Percentiles rank a stretch among this genome's conserved stretches.
Evolutionary conservation across 2,888 invertebrate genomes (phyloP).

Genomic region (Anthophora plumipes): DNA sequence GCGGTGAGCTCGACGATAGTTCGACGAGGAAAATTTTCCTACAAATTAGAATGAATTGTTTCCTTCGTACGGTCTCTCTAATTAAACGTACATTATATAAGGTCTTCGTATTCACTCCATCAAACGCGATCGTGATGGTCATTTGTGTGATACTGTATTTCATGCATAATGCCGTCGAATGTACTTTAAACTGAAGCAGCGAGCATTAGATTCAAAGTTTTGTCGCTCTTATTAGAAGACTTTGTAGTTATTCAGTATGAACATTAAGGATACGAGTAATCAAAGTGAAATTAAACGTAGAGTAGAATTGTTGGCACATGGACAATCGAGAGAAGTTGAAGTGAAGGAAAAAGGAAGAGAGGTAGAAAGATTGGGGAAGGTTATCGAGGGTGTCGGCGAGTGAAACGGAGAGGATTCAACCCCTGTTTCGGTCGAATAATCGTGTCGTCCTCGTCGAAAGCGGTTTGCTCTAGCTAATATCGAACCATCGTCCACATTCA

Average conservation of each 20-base stretch:
- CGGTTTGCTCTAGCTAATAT: conserved; percentile 75
- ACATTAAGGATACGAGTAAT: background rate
- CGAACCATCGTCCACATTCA: conserved; percentile 59
- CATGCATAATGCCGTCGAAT: too few relatives aligned
- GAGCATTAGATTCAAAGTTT: too few relatives aligned
- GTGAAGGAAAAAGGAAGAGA: background rate
- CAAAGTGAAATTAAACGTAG: background rate
- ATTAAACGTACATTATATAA: background rate
- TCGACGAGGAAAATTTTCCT: background rate
- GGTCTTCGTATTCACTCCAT: too few relatives aligned
- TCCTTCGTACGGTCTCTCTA: background rate
- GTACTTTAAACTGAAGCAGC: too few relatives aligned
- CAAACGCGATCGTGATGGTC: too few relatives aligned
- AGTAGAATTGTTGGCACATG: background rate
- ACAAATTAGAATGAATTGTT: conserved; percentile 31
- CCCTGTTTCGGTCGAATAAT: conserved; percentile 73
- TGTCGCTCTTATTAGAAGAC: too few relatives aligned
- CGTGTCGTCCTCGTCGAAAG: conserved; percentile 73
- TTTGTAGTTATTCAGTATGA: background rate
- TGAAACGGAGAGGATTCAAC: conserved; percentile 64
- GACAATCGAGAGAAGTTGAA: background rate
- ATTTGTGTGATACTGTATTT: too few relatives aligned
- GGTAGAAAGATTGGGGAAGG: conserved; percentile 20
- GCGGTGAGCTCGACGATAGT: background rate
- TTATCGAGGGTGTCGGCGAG: conserved; percentile 50